Conservation (phyloP, 1,140 invertebrate species). For the Zaprionus taronus region DNA sequence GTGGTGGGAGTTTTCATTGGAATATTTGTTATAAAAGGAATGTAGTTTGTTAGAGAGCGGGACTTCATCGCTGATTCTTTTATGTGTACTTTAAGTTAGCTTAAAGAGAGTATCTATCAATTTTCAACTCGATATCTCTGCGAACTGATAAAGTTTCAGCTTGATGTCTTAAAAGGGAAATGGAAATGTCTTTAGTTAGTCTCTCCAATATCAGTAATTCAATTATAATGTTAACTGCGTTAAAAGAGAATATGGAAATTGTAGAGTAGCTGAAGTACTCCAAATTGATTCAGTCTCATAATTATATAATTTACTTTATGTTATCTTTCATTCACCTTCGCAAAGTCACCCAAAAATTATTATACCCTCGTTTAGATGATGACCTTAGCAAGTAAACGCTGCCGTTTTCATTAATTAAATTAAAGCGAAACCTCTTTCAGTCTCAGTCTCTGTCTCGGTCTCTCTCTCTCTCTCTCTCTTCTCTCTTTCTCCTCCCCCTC, state of each 20-base stretch:
- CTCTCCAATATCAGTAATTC: too few relatives aligned
- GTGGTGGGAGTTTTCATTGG: background rate
- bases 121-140: background rate
- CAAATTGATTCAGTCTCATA: background rate
- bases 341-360: background rate
- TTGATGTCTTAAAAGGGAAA: too few relatives aligned
- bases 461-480: background rate
- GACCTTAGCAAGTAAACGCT: background rate
- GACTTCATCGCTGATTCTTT: background rate
- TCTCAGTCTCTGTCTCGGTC: background rate
- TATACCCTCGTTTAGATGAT: background rate
- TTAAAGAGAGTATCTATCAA: background rate
- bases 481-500: background rate
- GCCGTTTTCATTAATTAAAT: slow-evolving; percentile 66
- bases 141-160: background rate
- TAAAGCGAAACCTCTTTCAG: slow-evolving; percentile 16
- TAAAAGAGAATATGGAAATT: too few relatives aligned
- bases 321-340: background rate
- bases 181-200: too few relatives aligned
- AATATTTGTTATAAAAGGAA: background rate
- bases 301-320: background rate
- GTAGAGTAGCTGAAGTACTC: too few relatives aligned
- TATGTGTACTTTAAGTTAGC: background rate
- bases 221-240: too few relatives aligned
- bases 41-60: background rate